Percentiles rank a stretch among this genome's conserved stretches.
These are phyloP conservation scores for Ceyx margarethae DNA, from an alignment of 2,113 vertebrate genomes.

Conservation along the genomic window DNA sequence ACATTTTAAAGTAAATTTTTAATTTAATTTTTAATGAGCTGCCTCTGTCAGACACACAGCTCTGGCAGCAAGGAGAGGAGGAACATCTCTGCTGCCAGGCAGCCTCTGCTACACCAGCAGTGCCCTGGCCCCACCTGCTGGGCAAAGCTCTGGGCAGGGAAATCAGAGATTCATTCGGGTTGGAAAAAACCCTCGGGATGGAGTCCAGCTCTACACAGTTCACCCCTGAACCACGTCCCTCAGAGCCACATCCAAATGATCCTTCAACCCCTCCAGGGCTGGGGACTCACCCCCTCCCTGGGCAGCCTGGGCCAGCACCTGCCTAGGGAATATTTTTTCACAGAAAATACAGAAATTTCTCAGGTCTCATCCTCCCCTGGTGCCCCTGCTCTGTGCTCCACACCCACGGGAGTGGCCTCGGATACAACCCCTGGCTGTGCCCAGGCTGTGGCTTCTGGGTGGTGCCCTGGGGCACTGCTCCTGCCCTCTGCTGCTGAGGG, in stretches of 20 bases:
- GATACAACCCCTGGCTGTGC: neutral
- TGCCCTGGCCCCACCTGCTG: slow-evolving; percentile 3
- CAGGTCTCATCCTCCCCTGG: accelerated
- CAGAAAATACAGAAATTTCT: neutral
- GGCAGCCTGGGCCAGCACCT: too few species aligned
- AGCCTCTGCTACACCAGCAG: neutral
- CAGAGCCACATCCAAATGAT: neutral
- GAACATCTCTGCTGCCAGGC: too few species aligned
- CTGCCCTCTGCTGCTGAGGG: neutral
- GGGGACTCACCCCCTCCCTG: too few species aligned
- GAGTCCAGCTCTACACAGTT: too few species aligned
- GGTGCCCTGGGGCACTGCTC: too few species aligned
- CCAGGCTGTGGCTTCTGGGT: neutral
- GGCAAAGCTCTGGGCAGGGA: neutral
- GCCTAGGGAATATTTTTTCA: too few species aligned
- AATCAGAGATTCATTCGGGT: too few species aligned
- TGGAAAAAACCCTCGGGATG: too few species aligned
- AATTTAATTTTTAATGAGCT: neutral
- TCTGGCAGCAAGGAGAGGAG: neutral
- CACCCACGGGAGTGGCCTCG: accelerated
- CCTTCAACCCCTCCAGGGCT: too few species aligned
- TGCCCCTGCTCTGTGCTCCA: neutral
- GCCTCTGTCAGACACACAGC: neutral
- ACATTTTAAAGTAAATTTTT: too few species aligned
- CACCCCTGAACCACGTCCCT: neutral